Conservation (phyloP, 2,888 invertebrate genomes). For the Leptopterna dolabrata region DNA sequence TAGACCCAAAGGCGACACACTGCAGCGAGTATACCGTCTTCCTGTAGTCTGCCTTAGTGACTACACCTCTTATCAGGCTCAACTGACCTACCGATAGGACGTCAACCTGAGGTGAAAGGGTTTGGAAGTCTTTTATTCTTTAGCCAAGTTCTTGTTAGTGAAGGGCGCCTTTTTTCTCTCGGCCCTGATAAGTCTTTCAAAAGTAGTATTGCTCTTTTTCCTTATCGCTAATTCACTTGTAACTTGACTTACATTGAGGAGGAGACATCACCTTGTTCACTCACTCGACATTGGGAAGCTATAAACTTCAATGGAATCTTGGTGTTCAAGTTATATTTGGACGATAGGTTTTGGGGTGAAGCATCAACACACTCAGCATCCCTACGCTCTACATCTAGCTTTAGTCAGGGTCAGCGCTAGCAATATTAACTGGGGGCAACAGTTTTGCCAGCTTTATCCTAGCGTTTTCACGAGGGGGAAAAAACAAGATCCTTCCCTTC, state of each 20-base stretch:
- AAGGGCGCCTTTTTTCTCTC: background rate
- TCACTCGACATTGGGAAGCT: background rate
- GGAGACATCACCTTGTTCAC: background rate
- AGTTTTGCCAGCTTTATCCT: too few species aligned
- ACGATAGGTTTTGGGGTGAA: too few species aligned
- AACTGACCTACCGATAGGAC: background rate
- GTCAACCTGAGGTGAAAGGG: background rate
- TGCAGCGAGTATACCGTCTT: background rate
- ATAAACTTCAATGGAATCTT: too few species aligned
- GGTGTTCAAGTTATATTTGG: too few species aligned
- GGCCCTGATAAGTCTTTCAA: background rate
- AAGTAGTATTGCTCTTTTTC: background rate
- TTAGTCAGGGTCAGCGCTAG: too few species aligned
- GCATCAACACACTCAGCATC: too few species aligned
- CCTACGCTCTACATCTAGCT: too few species aligned
- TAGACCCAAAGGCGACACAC: conserved; percentile 13
- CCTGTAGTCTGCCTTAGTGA: background rate
- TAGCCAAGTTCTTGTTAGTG: background rate
- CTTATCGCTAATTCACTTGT: background rate
- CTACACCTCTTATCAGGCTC: background rate
- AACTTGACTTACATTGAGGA: too few species aligned
- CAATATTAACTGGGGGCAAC: too few species aligned
- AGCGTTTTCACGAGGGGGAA: too few species aligned
- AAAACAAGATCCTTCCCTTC: too few species aligned
- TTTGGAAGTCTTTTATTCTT: background rate